These are phyloP conservation scores for Drosophila parvula DNA, from an alignment of 1,140 invertebrate species.

Conservation along the genomic window DNA sequence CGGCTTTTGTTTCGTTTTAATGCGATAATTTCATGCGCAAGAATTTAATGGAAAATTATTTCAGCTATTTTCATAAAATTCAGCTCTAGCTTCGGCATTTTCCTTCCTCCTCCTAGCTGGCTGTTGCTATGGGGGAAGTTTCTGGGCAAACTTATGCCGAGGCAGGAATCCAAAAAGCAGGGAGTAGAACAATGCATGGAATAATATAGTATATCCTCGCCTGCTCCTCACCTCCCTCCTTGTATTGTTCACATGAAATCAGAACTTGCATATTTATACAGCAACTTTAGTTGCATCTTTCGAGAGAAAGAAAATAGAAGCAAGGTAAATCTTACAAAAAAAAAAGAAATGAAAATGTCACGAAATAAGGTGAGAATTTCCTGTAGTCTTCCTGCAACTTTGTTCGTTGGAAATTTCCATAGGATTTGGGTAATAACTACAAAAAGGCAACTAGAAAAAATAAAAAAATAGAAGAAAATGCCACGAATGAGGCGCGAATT, in stretches of 20 bases:
- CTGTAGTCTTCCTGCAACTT: not conserved
- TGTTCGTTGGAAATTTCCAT: not conserved
- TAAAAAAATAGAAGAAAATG: not conserved
- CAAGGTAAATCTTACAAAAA: too few relatives aligned
- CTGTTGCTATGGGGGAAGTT: constrained; percentile 15
- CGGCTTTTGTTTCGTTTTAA: constrained; percentile 69
- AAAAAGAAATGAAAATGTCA: not conserved
- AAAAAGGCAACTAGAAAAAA: not conserved
- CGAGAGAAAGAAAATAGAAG: not conserved
- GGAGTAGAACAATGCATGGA: constrained; percentile 29
- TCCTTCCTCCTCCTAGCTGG: not conserved
- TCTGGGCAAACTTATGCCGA: constrained; percentile 43
- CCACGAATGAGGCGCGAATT: constrained; percentile 36
- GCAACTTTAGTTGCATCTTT: constrained; percentile 1
- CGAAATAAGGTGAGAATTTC: constrained; percentile 18
- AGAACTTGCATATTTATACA: constrained; percentile 31
- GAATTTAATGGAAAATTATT: constrained; percentile 79
- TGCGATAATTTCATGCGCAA: constrained; percentile 76
- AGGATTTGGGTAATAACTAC: constrained; percentile 1
- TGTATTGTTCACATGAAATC: constrained; percentile 29
- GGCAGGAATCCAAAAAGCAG: constrained; percentile 2
- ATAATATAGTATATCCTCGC: constrained; percentile 6
- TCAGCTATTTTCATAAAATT: constrained; percentile 73
- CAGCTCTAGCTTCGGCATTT: constrained; percentile 55
- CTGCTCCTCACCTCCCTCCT: not conserved